Evolutionary conservation across 1,140 invertebrate species (phyloP).

Genomic region (Solenopsis fugax): DNA sequence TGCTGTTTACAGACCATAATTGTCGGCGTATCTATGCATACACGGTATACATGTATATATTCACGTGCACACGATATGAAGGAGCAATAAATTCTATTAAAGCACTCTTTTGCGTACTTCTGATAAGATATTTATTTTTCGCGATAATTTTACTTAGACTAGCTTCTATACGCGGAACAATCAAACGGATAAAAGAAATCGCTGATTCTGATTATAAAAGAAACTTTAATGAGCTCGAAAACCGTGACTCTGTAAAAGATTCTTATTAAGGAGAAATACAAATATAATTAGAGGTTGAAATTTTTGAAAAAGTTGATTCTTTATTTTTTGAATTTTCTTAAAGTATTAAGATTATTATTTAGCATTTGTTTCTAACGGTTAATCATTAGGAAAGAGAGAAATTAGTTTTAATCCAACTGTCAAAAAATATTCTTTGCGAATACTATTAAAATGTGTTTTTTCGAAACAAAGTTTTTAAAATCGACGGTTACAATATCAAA

Average conservation of each 20-base stretch:
- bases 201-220: background rate
- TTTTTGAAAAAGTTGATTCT: too few relatives aligned
- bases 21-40: slow-evolving; percentile 41
- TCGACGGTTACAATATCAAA: too few relatives aligned
- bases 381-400: too few relatives aligned
- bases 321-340: too few relatives aligned
- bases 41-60: background rate
- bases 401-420: too few relatives aligned
- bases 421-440: too few relatives aligned
- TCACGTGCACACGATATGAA: background rate
- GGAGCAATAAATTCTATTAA: slow-evolving; percentile 38
- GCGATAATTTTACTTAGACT: background rate
- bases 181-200: background rate
- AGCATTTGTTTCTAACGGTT: too few relatives aligned
- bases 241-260: background rate
- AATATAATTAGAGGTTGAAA: too few relatives aligned
- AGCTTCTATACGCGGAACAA: background rate
- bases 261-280: background rate
- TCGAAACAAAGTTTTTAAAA: too few relatives aligned
- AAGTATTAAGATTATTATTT: too few relatives aligned
- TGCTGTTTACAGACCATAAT: slow-evolving; percentile 48
- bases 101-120: background rate
- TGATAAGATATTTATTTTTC: background rate
- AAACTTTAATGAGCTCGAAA: background rate
- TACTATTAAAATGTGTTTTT: too few relatives aligned